Evolutionary conservation across 2,888 invertebrate species (phyloP).

Genomic region (Cloeon dipterum): DNA sequence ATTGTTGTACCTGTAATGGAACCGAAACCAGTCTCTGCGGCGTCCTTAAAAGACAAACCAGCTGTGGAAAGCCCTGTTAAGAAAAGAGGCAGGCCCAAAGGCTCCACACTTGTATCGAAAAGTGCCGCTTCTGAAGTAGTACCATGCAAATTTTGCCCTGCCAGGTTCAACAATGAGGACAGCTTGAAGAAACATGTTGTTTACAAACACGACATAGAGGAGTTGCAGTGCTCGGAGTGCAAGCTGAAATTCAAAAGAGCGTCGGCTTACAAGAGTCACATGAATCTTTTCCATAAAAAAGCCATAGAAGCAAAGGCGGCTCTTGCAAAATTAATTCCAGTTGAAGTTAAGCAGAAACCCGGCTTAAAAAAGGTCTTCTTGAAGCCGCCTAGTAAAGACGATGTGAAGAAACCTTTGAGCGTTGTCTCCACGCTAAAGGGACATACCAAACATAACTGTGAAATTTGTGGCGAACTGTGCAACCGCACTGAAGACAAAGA

Average conservation of each 20-base stretch:
- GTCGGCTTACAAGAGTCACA: conserved; percentile 1
- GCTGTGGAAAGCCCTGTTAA: background rate
- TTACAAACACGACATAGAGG: background rate
- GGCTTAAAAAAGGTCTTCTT: too few relatives aligned
- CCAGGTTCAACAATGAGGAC: background rate
- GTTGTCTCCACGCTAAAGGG: too few relatives aligned
- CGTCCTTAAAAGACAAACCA: background rate
- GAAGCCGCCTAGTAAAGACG: too few relatives aligned
- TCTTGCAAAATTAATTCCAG: background rate
- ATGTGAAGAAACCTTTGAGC: too few relatives aligned
- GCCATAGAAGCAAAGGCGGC: background rate
- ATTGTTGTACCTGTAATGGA: background rate
- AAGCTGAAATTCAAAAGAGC: background rate
- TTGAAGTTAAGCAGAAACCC: background rate
- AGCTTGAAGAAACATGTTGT: conserved; percentile 1
- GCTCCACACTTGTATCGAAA: background rate
- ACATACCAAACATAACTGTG: too few relatives aligned
- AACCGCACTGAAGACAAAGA: background rate
- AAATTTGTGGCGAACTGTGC: conserved; percentile 1
- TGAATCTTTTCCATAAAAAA: background rate
- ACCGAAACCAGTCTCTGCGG: background rate
- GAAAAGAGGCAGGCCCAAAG: background rate
- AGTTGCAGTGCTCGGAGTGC: background rate
- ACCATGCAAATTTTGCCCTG: background rate
- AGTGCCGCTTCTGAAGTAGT: background rate